Evolutionary conservation across 2,888 invertebrate genomes (phyloP), one percentile per base, ranked within the genome.

Genomic region (Dryococelus australis): DNA sequence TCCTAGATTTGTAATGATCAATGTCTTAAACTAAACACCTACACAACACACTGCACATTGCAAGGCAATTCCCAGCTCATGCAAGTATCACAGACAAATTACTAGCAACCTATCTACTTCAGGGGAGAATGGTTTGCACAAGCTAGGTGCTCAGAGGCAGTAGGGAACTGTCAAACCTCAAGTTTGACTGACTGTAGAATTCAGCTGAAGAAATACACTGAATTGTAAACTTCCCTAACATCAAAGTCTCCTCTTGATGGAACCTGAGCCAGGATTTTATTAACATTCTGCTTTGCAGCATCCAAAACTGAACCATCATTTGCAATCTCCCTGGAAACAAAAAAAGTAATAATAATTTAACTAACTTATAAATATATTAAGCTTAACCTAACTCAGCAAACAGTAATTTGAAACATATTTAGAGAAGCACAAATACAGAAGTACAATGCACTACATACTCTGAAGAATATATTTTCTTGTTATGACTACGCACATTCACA

Each of bases 191-290:
- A 20, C 8, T 12, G 8, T 20, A 8, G 1, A n/a, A 20, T 87
- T 91, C 88, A 98, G 93, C 97, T 97, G 93, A 98, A 98, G 93
- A 98, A 98, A 92, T 98, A 98, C 24, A 95, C 93, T 0, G 98
- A 98, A 47, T 95, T 92, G 81, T 97, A 93, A 43, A 98, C 97
- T 90, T 95, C 94, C 0, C 94, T 93, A 83, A 98, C 93, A 91
- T 98, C 94, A 91, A 98, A 97, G 90, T 95, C 93, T 0, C 98
- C 98, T 91, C 95, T 97, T 87, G 93, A 91, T 0, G 98, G 98
- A 87, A 97, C 93, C 88, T 94, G 93, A 81, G 92, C 91, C 13
- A 98, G 92, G 0, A 95, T 91, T 51, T 92, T 92, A 91, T 96
- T 96, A 86, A 96, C 93, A 90, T 95, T 95, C 87, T 93, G 93